Percentiles rank a stretch among this genome's conserved stretches.
Evolutionary conservation across 2,113 vertebrate species (phyloP).

Genomic region (Probosciger aterrimus): DNA sequence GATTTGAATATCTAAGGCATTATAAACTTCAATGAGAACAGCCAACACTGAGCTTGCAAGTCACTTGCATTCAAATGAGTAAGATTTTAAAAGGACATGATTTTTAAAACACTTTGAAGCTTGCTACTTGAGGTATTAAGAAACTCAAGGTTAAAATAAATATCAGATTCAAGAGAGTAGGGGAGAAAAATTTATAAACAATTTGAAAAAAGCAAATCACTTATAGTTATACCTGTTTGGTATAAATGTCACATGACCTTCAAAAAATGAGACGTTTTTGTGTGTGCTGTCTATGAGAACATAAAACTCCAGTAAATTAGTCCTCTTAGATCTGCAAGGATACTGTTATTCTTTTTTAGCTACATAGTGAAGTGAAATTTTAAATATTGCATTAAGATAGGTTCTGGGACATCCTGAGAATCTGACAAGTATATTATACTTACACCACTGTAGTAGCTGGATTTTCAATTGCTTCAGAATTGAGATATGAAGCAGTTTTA

Average conservation of each 20-base stretch:
- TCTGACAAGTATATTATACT: background rate
- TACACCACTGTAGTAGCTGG: fast-evolving
- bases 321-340: background rate
- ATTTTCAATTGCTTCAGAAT: background rate
- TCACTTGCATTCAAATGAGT: constrained; percentile 71
- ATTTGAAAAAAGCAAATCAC: constrained; percentile 50
- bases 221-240: constrained; percentile 38
- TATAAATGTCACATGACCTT: constrained; percentile 53
- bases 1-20: constrained; percentile 79
- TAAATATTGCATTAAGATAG: background rate
- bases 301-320: background rate
- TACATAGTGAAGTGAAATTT: background rate
- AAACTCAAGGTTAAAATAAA: constrained; percentile 71
- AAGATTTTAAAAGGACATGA: constrained; percentile 65
- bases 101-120: constrained; percentile 69
- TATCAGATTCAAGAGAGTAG: constrained; percentile 47
- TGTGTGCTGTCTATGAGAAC: background rate
- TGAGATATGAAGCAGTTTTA: background rate
- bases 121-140: constrained; percentile 58
- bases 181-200: constrained; percentile 53
- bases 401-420: background rate
- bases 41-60: constrained; percentile 69
- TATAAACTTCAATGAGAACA: constrained; percentile 75
- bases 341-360: background rate
- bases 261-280: constrained; percentile 19